Conservation (phyloP, 2,113 vertebrate species). For the Maccullochella peelii region DNA sequence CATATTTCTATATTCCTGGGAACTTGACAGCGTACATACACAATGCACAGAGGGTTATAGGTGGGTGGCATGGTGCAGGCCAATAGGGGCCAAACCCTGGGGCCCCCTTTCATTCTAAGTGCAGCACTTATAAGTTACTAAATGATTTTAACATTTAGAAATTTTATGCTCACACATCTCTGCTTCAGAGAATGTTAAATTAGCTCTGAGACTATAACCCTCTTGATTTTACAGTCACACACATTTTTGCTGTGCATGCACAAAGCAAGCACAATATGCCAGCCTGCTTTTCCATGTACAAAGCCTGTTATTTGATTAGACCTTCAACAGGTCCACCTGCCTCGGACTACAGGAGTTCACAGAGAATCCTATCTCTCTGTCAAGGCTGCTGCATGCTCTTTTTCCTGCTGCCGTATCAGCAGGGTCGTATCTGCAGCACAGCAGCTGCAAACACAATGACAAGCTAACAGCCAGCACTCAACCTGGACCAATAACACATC, state of each 20-base stretch:
- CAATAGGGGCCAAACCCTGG: neutral
- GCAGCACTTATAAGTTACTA: neutral
- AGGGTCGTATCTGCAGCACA: constrained; percentile 29
- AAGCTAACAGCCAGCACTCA: neutral
- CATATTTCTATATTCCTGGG: neutral
- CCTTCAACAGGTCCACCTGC: constrained; percentile 24
- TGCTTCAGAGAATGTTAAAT: neutral
- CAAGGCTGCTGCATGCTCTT: constrained; percentile 52
- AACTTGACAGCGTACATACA: no score
- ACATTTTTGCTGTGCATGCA: neutral
- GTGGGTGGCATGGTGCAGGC: no score
- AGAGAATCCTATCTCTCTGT: constrained; percentile 18
- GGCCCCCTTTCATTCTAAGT: no score
- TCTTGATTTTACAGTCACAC: neutral
- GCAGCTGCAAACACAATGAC: constrained; percentile 39
- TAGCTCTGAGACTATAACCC: neutral
- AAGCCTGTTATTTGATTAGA: neutral
- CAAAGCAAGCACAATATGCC: neutral
- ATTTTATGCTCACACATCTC: neutral
- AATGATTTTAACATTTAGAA: neutral
- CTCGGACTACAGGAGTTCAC: neutral
- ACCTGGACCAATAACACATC: neutral
- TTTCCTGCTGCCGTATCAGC: constrained; percentile 34
- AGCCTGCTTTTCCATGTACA: neutral
- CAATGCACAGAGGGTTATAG: neutral